phyloP scores from a whole-genome alignment of 1,140 invertebrate genomes.

The Bombus confusus region DNA sequence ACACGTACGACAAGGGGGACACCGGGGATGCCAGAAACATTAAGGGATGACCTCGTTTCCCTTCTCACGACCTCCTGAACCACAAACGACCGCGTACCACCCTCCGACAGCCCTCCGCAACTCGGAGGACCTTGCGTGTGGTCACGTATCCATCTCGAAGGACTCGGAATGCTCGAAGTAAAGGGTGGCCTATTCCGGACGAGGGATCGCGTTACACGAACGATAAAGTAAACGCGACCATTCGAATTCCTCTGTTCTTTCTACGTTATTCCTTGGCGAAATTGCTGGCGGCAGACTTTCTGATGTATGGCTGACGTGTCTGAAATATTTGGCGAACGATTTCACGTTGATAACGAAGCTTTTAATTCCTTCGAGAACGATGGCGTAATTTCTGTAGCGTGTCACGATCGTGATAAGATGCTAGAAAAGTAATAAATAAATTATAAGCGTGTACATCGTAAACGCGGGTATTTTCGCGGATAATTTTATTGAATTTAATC shows the following conservation, averaged over 20 bases:
- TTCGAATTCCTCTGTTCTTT: background rate
- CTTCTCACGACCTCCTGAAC: slow-evolving; percentile 69
- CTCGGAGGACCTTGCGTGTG: slow-evolving; percentile 54
- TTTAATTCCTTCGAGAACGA: background rate
- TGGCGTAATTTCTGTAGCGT: background rate
- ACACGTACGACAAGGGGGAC: background rate
- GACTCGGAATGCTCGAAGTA: slow-evolving; percentile 39
- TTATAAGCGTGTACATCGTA: background rate
- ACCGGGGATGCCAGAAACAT: slow-evolving; percentile 7
- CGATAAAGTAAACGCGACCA: background rate
- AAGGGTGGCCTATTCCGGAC: slow-evolving; percentile 25
- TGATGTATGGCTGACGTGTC: background rate
- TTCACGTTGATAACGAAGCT: too few species aligned
- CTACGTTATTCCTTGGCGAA: background rate
- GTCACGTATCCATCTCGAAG: slow-evolving; percentile 55
- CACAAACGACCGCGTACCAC: slow-evolving; percentile 38
- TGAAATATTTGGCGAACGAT: background rate
- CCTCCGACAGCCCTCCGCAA: slow-evolving; percentile 46
- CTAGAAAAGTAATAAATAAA: background rate
- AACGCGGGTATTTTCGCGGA: background rate
- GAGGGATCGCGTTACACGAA: background rate
- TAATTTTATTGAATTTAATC: too few species aligned
- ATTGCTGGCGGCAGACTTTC: background rate
- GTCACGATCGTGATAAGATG: too few species aligned
- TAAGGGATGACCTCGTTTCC: slow-evolving; percentile 67